Percentiles rank a stretch among this genome's conserved stretches.
Conservation (phyloP, 2,113 vertebrate genomes). For the Peromyscus leucopus region DNA sequence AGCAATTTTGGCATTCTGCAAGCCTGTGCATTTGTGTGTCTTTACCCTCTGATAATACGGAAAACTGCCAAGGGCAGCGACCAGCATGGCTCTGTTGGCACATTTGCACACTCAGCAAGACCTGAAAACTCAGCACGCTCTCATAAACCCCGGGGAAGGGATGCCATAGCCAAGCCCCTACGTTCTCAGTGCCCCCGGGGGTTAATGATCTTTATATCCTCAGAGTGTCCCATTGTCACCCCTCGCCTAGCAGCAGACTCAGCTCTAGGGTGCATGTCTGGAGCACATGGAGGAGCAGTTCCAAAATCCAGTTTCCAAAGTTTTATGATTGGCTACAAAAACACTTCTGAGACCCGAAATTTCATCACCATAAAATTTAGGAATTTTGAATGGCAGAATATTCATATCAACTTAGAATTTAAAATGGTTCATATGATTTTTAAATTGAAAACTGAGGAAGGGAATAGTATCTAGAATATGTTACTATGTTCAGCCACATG, state of each 20-base stretch:
- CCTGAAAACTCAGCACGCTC: not conserved
- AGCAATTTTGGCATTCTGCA: not conserved
- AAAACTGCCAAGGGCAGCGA: not conserved
- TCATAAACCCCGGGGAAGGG: not conserved
- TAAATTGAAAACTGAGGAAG: not conserved
- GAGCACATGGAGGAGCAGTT: not conserved
- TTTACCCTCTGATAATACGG: not conserved
- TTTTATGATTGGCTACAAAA: not conserved
- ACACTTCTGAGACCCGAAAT: not conserved
- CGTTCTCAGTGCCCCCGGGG: not conserved
- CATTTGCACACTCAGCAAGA: slow-evolving; percentile 54
- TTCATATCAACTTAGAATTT: not conserved
- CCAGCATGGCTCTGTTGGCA: not conserved
- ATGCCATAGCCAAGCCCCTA: not conserved
- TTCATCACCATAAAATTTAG: not conserved
- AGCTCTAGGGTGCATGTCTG: not conserved
- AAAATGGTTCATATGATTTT: not conserved
- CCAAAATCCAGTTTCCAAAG: not conserved
- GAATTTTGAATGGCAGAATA: slow-evolving; percentile 19
- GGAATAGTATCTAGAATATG: not conserved
- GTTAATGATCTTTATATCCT: not conserved
- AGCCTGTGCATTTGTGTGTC: not conserved
- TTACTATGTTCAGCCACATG: not conserved
- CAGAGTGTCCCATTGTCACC: not conserved
- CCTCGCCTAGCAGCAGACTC: not conserved